Base-by-base conservation (phyloP, 2,888 invertebrate species). In the Meganola albula region DNA sequence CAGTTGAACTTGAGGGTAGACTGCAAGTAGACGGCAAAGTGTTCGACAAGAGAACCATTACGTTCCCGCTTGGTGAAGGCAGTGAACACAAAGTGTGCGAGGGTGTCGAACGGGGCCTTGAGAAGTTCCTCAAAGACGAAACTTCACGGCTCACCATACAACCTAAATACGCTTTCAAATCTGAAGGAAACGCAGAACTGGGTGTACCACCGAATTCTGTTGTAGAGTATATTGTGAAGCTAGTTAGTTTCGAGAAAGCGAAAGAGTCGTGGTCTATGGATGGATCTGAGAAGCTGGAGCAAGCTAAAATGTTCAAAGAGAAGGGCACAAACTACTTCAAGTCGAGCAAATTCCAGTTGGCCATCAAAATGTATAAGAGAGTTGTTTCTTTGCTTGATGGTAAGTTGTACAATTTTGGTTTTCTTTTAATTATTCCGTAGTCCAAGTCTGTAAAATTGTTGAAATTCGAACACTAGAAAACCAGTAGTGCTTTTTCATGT, bases 281-380 rank as follows among this genome's bases (percentile, higher is more conserved):
- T 39, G 86, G 88, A 0, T 73, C 85, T 0, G 95, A 98, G 71
- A 94, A 94, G 65, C 52, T 98, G 4, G 92, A 92, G 35, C 93
- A 94, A 62, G 91, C 94, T 0, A 91, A 92, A 67, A 80, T 93
- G 8, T 92, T 90, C 44, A 99, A 99, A 76, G 93, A 94, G 41
- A 97, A 95, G 64, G 99, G 98, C 25, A 98, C 96, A 0, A 88
- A 89, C 27, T 97, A 95, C 69, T 96, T 97, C 63, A 96, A 96
- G 73, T 88, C 87, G 1, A 90, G 88, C 36, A 96, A 97, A 68
- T 92, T 89, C 54, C 75, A 84, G 32, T 58, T 96, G 49, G 98
- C 99, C 0, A 85, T 92, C 27, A 95, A 94, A 69, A 93, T 96
- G 89, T 98, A 98, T 70, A 91, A 92, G 53, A 92, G 93, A 64